A percentile compares a stretch with the other conserved stretches of the same genome.
Conservation (phyloP, 2,113 vertebrate genomes). For the Notiomystis cincta region DNA sequence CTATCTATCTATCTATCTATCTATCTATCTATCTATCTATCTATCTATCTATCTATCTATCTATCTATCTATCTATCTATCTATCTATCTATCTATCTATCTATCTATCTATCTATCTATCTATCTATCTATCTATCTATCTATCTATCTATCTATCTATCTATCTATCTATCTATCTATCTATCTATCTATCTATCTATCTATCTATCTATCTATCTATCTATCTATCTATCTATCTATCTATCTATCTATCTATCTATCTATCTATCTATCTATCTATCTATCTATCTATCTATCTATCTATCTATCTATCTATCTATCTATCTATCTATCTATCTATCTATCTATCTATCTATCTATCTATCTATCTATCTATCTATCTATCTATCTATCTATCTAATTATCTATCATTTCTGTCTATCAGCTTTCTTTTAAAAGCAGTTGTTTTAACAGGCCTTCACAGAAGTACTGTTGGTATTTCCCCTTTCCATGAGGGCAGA, state of each 20-base stretch:
- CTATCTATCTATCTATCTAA: rapidly evolving
- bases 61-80: not conserved
- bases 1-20: not conserved
- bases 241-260: rapidly evolving
- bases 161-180: not conserved
- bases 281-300: not conserved
- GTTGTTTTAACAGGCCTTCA: not conserved
- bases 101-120: rapidly evolving
- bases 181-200: rapidly evolving
- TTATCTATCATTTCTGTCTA: not conserved
- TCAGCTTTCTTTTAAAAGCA: not conserved
- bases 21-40: not conserved
- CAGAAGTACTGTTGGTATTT: not conserved
- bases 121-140: not conserved
- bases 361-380: not conserved
- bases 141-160: not conserved
- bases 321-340: rapidly evolving
- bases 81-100: not conserved
- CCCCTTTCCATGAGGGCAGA: not conserved
- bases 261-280: not conserved
- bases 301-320: not conserved
- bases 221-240: not conserved
- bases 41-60: rapidly evolving
- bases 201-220: not conserved
- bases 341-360: not conserved